Evolutionary conservation across 2,113 vertebrate species (phyloP).

Genomic region (Pedetes capensis): DNA sequence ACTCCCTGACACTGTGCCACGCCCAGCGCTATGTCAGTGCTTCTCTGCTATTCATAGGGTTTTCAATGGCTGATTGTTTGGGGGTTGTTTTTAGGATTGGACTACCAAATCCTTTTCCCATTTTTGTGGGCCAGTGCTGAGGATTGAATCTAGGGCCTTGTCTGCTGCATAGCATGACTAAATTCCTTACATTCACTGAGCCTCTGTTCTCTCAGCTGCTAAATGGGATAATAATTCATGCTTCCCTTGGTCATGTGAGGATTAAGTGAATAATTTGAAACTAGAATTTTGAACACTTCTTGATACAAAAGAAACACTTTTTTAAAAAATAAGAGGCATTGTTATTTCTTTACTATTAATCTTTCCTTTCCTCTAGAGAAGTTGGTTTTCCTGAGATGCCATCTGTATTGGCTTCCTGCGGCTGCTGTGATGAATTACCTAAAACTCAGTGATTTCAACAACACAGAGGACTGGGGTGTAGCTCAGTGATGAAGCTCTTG

Average conservation of each 20-base stretch:
- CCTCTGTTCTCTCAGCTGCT: not conserved
- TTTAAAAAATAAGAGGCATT: not conserved
- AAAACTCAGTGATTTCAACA: not conserved
- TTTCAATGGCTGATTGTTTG: too few relatives aligned
- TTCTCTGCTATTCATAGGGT: too few relatives aligned
- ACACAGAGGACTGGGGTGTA: not conserved
- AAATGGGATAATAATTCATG: not conserved
- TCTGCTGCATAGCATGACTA: too few relatives aligned
- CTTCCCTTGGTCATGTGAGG: not conserved
- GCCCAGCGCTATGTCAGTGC: too few relatives aligned
- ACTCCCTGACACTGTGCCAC: too few relatives aligned
- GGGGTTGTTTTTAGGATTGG: too few relatives aligned
- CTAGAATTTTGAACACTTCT: not conserved
- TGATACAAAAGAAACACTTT: not conserved
- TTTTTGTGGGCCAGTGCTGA: too few relatives aligned
- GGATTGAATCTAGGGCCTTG: too few relatives aligned
- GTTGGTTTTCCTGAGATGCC: not conserved
- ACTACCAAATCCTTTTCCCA: too few relatives aligned
- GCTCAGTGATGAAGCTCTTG: not conserved
- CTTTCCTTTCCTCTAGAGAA: not conserved
- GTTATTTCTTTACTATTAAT: not conserved
- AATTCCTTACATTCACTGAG: not conserved
- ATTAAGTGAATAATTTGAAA: slow-evolving; percentile 6
- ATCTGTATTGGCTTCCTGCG: not conserved
- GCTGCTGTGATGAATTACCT: not conserved